Evolutionary conservation across 2,888 invertebrate genomes (phyloP), one percentile per base, ranked within the genome.

Genomic region (Amphimallon solstitiale): DNA sequence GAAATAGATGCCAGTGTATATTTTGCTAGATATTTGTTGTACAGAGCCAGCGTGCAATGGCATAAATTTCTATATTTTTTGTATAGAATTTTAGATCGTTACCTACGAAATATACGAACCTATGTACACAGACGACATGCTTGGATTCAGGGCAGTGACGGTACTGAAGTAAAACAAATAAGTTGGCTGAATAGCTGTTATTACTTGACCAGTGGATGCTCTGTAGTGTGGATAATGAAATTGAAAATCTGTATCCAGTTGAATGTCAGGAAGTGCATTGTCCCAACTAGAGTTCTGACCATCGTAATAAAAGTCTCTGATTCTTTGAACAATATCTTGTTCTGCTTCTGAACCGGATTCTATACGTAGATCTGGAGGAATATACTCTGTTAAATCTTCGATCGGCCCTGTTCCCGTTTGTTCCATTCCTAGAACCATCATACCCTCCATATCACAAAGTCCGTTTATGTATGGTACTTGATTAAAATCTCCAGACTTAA

Each of bases 111-210:
- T n/a, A n/a, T 60, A 19, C 6, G n/a, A n/a, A 10, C 19, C 21
- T 9, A 12, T 21, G 1, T 7, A 19, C 12, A n/a, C 37, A 29
- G 7, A 10, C 10, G 60, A 34, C 9, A n/a, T 14, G 21, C 49
- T 65, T n/a, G 21, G 6, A n/a, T 29, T 40, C 35, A 61, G 9
- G 19, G 14, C 19, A 1, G 66, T 61, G 19, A 51, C 51, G 2
- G 45, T 61, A 1, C 45, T 43, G 23, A 66, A 66, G 29, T 35
- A 43, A 17, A 52, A 66, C 6, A 66, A 61, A 10, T 66, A 66
- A 7, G 61, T 12, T 6, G 66, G 61, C 2, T 38, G 10, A 12
- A 9, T 14, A 17, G 45, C 12, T 5, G n/a, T 40, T 52, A 37
- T 61, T 3, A 51, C 29, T 15, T 61, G 61, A 23, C 38, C 60